These are phyloP conservation scores for Eugnorisma glareosa DNA, from an alignment of 2,888 invertebrate species.

Conservation along the genomic window DNA sequence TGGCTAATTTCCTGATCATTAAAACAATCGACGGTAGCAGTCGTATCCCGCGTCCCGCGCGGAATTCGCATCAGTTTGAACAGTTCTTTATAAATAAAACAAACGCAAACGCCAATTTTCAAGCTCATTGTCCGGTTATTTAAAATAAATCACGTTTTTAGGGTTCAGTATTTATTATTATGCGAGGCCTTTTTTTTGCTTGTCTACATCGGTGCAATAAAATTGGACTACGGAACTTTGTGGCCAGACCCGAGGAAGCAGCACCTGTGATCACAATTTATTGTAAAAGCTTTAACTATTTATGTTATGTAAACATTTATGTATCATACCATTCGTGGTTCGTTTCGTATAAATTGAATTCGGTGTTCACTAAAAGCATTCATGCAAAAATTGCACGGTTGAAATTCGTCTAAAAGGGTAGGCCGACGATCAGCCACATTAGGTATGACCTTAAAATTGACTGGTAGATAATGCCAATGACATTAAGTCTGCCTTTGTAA, in stretches of 20 bases:
- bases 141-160: neutral
- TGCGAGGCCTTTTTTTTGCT: conserved; percentile 2
- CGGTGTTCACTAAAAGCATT: conserved; percentile 1
- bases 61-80: neutral
- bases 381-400: neutral
- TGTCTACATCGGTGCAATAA: conserved; percentile 9
- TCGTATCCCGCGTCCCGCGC: neutral
- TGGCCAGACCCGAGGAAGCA: conserved; percentile 33
- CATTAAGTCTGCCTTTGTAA: too few species aligned
- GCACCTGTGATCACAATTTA: conserved; percentile 62
- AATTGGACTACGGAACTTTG: conserved; percentile 42
- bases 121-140: neutral
- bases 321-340: conserved; percentile 24
- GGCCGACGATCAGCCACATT: too few species aligned
- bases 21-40: neutral
- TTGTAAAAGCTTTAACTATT: conserved; percentile 53
- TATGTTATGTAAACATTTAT: conserved; percentile 24
- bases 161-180: conserved; percentile 1
- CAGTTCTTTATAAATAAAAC: neutral
- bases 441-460: too few species aligned
- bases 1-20: neutral
- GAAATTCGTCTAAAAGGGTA: too few species aligned
- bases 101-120: neutral
- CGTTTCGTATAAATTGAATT: conserved; percentile 46
- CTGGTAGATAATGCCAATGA: too few species aligned